A percentile compares a stretch with the other conserved stretches of the same genome.
phyloP scores from a whole-genome alignment of 1,140 invertebrate species.

The Popillia japonica region DNA sequence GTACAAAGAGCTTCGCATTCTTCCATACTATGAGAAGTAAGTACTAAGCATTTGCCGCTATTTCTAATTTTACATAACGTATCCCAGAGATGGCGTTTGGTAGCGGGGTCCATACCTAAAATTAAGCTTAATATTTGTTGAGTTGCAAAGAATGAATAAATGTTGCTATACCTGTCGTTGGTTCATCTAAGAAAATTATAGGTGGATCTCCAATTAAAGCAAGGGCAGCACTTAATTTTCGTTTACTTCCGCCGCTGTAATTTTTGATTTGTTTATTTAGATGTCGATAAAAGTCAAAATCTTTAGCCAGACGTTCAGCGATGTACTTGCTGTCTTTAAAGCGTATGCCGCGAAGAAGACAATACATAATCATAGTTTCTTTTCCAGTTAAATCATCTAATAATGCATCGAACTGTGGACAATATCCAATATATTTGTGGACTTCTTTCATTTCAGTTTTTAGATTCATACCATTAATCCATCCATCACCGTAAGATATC shows the following conservation, averaged over 20 bases:
- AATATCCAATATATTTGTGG: slow-evolving; percentile 76
- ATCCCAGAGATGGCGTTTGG: slow-evolving; percentile 81
- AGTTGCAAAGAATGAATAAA: background rate
- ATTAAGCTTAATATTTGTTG: background rate
- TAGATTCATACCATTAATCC: slow-evolving; percentile 62
- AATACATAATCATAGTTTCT: slow-evolving; percentile 80
- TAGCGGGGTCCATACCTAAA: slow-evolving; percentile 83
- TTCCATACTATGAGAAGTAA: slow-evolving; percentile 87
- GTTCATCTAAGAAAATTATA: slow-evolving; percentile 88
- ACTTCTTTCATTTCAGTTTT: slow-evolving; percentile 65
- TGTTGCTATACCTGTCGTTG: slow-evolving; percentile 69
- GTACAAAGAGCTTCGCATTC: slow-evolving; percentile 90
- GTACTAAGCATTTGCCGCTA: slow-evolving; percentile 74
- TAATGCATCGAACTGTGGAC: slow-evolving; percentile 86
- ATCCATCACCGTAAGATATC: slow-evolving; percentile 60
- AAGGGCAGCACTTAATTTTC: slow-evolving; percentile 93
- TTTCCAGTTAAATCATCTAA: slow-evolving; percentile 81
- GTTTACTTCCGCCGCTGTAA: slow-evolving; percentile 93
- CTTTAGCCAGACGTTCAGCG: slow-evolving; percentile 58
- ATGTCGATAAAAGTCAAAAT: slow-evolving; percentile 65
- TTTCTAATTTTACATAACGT: slow-evolving; percentile 70
- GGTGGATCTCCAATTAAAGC: slow-evolving; percentile 90
- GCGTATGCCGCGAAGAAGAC: slow-evolving; percentile 75
- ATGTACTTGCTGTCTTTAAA: slow-evolving; percentile 58
- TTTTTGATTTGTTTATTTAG: slow-evolving; percentile 66